These are phyloP conservation scores for Yponomeuta evonymella DNA, from an alignment of 2,888 invertebrate genomes.

Conservation along the genomic window DNA sequence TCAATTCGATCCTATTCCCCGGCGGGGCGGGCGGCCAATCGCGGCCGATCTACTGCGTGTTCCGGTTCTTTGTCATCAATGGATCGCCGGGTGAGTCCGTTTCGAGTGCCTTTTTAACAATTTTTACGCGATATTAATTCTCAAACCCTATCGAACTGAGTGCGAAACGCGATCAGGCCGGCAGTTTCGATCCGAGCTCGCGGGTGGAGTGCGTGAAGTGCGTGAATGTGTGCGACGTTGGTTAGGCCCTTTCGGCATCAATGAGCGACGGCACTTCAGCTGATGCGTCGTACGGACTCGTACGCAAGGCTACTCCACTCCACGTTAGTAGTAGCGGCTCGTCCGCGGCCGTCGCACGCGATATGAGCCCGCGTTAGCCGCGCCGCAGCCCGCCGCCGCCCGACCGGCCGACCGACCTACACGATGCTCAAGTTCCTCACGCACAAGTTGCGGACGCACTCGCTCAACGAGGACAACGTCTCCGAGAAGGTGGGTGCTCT, in stretches of 20 bases:
- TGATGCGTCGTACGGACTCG: constrained; percentile 69
- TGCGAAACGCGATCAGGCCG: constrained; percentile 19
- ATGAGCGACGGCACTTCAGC: constrained; percentile 70
- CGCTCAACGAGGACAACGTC: constrained; percentile 88
- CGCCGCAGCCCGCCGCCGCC: constrained; percentile 15
- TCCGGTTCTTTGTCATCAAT: constrained; percentile 84
- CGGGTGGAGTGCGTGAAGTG: neutral
- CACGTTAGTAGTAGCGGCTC: constrained; percentile 66
- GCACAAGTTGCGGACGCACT: constrained; percentile 89
- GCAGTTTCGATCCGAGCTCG: neutral
- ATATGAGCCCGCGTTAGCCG: neutral
- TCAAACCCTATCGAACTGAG: neutral
- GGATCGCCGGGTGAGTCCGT: constrained; percentile 80
- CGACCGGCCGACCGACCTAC: constrained; percentile 43
- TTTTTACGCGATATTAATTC: constrained; percentile 48
- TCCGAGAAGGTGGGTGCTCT: constrained; percentile 82
- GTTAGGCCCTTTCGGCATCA: constrained; percentile 60
- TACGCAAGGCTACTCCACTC: constrained; percentile 59
- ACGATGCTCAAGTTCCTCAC: constrained; percentile 91
- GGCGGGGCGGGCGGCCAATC: constrained; percentile 75
- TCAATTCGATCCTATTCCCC: constrained; percentile 71
- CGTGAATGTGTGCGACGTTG: constrained; percentile 32
- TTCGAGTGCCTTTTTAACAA: constrained; percentile 49
- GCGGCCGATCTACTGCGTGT: constrained; percentile 75
- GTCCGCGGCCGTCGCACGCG: constrained; percentile 35